Evolutionary conservation across 2,888 invertebrate species (phyloP), one percentile per base, ranked within the genome.

Genomic region (Drosophila melanosoma): DNA sequence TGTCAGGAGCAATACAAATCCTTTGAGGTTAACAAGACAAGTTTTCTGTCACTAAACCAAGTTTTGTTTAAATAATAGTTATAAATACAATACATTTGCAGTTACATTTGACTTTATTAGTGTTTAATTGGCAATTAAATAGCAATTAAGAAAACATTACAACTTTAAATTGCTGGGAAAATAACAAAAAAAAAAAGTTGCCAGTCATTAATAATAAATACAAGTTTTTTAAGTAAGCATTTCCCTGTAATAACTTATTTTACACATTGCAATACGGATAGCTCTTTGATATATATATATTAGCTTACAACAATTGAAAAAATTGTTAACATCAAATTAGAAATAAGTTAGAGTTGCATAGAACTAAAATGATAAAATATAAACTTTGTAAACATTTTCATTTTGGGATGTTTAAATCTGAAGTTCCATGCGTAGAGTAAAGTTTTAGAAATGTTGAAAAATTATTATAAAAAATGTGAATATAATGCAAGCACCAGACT

Each of bases 1-100:
- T 29, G 5, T 29, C 29, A 29, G 29, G n/a, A n/a, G n/a, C n/a
- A n/a, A n/a, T n/a, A n/a, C n/a, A n/a, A n/a, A n/a, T n/a, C 29
- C 6, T 29, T 29, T 6, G 29, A 29, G 96, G 96, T 96, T 96
- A 96, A 96, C 96, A 96, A 96, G 96, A 96, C 96, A 26, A 26
- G 96, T 96, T 96, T 96, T 96, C 96, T 96, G 95, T 96, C 96
- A 96, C 96, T 96, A 96, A 96, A 96, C 15, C 45, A 23, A 23
- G 8, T 45, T 23, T 29, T 6, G 29, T 29, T 29, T 20, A 45
- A 3, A 45, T 45, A 45, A 1, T 3, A 12, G 20, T 12, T 12
- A 7, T 20, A 20, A 45, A 45, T 45, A 20, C 3, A 38, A 3
- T 17, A 8, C 8, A 38, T 8, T 17, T 38, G 17, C 8, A 8